Percentiles rank a stretch among this genome's conserved stretches.
Evolutionary conservation across 2,113 vertebrate species (phyloP).

Genomic region (Piliocolobus tephrosceles): DNA sequence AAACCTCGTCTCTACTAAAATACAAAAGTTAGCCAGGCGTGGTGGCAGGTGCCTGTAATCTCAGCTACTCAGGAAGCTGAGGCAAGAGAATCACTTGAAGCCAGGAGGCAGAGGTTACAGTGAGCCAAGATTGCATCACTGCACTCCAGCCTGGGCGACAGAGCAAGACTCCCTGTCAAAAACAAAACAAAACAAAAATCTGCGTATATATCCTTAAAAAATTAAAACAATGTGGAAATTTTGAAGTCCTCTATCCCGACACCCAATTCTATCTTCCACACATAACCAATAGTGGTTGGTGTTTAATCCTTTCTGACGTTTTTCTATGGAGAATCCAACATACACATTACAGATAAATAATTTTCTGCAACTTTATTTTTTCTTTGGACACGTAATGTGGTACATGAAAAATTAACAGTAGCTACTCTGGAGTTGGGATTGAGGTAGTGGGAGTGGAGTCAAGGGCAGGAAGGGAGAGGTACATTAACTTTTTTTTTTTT

Average conservation of each 20-base stretch:
- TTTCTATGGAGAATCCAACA: constrained; percentile 11
- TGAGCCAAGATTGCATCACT: no score
- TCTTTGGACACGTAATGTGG: background rate
- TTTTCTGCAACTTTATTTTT: constrained; percentile 30
- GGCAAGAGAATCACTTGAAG: no score
- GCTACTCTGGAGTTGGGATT: background rate
- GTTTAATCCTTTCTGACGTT: constrained; percentile 12
- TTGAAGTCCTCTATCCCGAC: background rate
- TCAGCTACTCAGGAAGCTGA: no score
- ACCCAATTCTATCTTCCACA: constrained; percentile 6
- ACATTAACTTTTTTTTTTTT: constrained; percentile 26
- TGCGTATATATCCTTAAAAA: background rate
- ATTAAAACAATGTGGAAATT: constrained; percentile 23
- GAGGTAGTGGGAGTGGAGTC: background rate
- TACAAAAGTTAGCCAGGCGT: no score
- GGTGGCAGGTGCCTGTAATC: no score
- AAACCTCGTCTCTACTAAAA: no score
- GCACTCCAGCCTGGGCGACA: no score
- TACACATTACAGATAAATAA: background rate
- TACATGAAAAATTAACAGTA: background rate
- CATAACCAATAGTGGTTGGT: background rate
- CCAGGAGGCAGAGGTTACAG: no score
- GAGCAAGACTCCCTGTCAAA: no score
- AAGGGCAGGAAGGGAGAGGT: background rate
- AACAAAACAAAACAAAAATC: no score